Evolutionary conservation across 2,797 vertebrate genomes (phyloP).

Genomic region (Catamblyrhynchus diadema): DNA sequence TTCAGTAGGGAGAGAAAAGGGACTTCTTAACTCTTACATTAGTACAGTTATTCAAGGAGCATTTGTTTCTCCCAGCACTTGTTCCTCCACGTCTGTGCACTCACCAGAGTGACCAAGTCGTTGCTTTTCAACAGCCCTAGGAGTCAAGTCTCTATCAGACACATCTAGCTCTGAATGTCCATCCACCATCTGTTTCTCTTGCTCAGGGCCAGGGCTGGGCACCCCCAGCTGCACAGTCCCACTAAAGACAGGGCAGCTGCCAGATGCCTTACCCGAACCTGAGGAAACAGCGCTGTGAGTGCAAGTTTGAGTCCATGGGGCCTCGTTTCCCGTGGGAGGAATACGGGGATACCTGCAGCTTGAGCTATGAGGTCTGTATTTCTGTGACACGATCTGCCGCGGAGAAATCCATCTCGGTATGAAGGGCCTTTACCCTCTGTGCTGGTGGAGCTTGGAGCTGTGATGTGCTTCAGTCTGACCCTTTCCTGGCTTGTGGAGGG

Average conservation of each 20-base stretch:
- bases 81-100: background rate
- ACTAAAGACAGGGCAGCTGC: background rate
- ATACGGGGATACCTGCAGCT: background rate
- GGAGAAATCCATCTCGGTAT: background rate
- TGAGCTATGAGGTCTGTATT: background rate
- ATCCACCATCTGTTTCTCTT: background rate
- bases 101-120: accelerated
- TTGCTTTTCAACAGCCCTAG: background rate
- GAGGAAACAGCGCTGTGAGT: background rate
- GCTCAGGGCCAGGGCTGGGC: background rate
- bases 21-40: background rate
- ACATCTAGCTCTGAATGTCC: background rate
- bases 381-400: background rate
- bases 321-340: background rate
- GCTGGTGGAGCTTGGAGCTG: background rate
- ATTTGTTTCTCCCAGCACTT: background rate
- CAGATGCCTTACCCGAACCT: background rate
- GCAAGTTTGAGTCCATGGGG: background rate
- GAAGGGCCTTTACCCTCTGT: accelerated
- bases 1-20: background rate
- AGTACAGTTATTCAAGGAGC: background rate
- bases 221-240: background rate
- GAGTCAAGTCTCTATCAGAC: background rate
- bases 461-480: background rate
- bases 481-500: background rate